Conservation (phyloP, 1,140 invertebrate genomes). For the Lepidostoma basale region DNA sequence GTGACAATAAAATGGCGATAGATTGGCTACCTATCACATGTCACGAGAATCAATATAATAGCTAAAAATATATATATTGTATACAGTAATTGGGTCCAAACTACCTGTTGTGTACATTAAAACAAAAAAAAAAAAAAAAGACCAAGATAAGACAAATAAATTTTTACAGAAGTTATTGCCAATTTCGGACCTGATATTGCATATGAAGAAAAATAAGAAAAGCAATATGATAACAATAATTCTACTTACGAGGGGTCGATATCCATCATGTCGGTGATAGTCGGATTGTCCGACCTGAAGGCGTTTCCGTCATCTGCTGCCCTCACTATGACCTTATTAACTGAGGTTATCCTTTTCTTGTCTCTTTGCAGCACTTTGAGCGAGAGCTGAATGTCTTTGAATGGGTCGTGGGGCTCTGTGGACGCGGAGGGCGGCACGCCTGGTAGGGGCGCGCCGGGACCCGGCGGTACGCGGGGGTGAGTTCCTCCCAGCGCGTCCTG, state of each 20-base stretch:
- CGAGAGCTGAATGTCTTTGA: constrained; percentile 56
- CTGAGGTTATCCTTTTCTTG: constrained; percentile 50
- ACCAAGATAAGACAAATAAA: too few species aligned
- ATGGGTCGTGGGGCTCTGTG: constrained; percentile 50
- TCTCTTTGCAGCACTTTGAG: constrained; percentile 52
- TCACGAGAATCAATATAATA: too few species aligned
- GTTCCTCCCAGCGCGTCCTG: constrained; percentile 33
- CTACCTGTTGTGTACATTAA: too few species aligned
- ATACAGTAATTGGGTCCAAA: too few species aligned
- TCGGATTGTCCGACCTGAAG: constrained; percentile 64
- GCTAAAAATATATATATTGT: too few species aligned
- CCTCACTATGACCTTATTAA: constrained; percentile 63
- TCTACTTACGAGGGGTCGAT: constrained; percentile 65
- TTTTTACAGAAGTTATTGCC: too few species aligned
- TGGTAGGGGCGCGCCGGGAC: constrained; percentile 17
- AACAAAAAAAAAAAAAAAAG: too few species aligned
- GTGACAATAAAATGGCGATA: too few species aligned
- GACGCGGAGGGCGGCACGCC: constrained; percentile 43
- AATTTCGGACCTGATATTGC: too few species aligned
- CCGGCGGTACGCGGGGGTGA: constrained; percentile 35
- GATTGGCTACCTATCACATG: too few species aligned
- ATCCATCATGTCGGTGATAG: constrained; percentile 68
- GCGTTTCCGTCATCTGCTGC: constrained; percentile 60
- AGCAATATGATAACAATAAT: too few species aligned
- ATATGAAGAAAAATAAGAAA: too few species aligned